A percentile compares a stretch with the other conserved stretches of the same genome.
phyloP scores from a whole-genome alignment of 2,113 vertebrate genomes.

The Circaetus gallicus region DNA sequence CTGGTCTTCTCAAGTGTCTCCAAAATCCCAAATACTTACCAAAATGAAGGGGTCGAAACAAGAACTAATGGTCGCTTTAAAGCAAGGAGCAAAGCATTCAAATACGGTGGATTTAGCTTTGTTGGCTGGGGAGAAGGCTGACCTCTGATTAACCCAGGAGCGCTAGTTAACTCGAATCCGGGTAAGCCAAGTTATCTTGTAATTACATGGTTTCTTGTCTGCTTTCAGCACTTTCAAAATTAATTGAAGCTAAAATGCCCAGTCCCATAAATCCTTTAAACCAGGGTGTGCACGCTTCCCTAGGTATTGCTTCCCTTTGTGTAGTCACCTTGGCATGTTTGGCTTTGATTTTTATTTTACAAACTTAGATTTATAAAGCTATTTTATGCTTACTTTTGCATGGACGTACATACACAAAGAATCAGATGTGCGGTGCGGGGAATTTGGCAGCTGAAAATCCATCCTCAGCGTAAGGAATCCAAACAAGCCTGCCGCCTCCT shows the following conservation, averaged over 20 bases:
- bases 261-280: constrained; percentile 2
- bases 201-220: background rate
- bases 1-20: background rate
- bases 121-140: background rate
- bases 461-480: background rate
- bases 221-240: constrained; percentile 17
- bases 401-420: background rate
- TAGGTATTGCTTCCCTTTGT: background rate
- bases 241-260: background rate
- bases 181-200: background rate
- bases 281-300: background rate
- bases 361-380: background rate
- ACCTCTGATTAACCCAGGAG: background rate
- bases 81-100: background rate
- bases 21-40: background rate
- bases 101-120: background rate
- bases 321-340: background rate
- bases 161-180: background rate
- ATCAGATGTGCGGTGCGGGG: background rate
- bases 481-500: background rate
- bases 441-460: background rate
- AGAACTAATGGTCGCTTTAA: background rate
- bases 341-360: background rate
- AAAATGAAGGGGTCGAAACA: rapidly evolving
- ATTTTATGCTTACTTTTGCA: background rate